A percentile compares a stretch with the other conserved stretches of the same genome.
Evolutionary conservation across 2,888 invertebrate genomes (phyloP).

Genomic region (Congeria kusceri): DNA sequence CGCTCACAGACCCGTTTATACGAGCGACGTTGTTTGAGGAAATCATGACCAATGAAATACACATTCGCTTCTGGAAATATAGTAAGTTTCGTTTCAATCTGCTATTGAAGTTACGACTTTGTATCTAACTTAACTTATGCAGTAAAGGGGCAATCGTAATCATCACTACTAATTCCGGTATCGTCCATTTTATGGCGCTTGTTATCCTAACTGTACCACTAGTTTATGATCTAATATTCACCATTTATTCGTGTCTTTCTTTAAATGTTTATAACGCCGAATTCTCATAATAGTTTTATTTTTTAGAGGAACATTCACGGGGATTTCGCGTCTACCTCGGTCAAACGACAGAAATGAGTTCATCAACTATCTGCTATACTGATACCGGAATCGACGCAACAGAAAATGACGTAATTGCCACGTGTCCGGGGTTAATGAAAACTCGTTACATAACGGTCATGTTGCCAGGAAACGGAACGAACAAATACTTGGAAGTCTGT

Average conservation of each 20-base stretch:
- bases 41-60: constrained; percentile 7
- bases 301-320: background rate
- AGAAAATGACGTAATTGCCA: constrained; percentile 21
- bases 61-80: constrained; percentile 12
- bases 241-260: no score
- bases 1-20: no score
- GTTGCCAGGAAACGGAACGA: constrained; percentile 11
- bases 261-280: no score
- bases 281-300: no score
- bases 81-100: background rate
- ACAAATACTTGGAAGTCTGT: constrained; percentile 45
- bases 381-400: constrained; percentile 12
- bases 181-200: no score
- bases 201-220: no score
- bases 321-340: constrained; percentile 53
- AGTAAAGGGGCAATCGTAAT: no score
- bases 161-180: no score
- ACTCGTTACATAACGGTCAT: constrained; percentile 40
- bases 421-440: constrained; percentile 25
- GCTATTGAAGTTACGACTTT: background rate
- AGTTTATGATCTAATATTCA: no score
- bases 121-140: no score
- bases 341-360: constrained; percentile 4
- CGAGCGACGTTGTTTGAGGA: background rate
- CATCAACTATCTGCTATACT: constrained; percentile 41